These are phyloP conservation scores for Drosophila trichaetosa DNA, from an alignment of 2,888 invertebrate genomes.

Conservation along the genomic window DNA sequence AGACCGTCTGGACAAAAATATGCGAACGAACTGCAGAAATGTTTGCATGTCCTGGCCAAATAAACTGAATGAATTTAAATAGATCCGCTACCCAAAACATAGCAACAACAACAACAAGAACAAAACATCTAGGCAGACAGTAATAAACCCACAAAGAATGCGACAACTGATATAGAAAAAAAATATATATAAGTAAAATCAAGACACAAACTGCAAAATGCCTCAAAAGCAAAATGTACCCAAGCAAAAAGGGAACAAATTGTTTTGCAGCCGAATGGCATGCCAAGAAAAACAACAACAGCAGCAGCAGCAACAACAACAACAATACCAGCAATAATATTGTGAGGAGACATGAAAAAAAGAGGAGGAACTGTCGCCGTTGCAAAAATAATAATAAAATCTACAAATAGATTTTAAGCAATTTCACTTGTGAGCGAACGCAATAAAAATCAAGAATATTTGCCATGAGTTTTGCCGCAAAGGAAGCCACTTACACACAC, in stretches of 20 bases:
- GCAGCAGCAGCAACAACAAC: constrained; percentile 32
- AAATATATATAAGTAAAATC: constrained; percentile 52
- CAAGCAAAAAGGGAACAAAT: constrained; percentile 56
- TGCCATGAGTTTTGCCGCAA: constrained; percentile 81
- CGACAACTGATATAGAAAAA: constrained; percentile 38
- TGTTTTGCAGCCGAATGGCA: constrained; percentile 57
- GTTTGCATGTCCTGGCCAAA: constrained; percentile 73
- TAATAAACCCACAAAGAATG: constrained; percentile 77
- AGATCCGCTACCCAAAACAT: constrained; percentile 37
- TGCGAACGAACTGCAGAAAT: constrained; percentile 34
- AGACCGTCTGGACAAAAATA: constrained; percentile 15
- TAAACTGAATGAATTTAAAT: constrained; percentile 72
- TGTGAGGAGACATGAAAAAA: constrained; percentile 29
- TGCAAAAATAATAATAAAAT: constrained; percentile 66
- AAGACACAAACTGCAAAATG: constrained; percentile 64
- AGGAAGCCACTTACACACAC: constrained; percentile 35
- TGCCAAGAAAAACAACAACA: constrained; percentile 50
- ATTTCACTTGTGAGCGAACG: constrained; percentile 82
- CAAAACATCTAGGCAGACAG: constrained; percentile 16
- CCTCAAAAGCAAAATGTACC: constrained; percentile 57
- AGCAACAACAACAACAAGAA: constrained; percentile 3
- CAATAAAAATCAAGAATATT: constrained; percentile 84
- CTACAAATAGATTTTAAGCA: constrained; percentile 80
- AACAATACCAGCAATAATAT: constrained; percentile 8
- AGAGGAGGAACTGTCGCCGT: constrained; percentile 56